A percentile compares a stretch with the other conserved stretches of the same genome.
Evolutionary conservation across 1,140 invertebrate genomes (phyloP).

Genomic region (Eulimnadia texana): DNA sequence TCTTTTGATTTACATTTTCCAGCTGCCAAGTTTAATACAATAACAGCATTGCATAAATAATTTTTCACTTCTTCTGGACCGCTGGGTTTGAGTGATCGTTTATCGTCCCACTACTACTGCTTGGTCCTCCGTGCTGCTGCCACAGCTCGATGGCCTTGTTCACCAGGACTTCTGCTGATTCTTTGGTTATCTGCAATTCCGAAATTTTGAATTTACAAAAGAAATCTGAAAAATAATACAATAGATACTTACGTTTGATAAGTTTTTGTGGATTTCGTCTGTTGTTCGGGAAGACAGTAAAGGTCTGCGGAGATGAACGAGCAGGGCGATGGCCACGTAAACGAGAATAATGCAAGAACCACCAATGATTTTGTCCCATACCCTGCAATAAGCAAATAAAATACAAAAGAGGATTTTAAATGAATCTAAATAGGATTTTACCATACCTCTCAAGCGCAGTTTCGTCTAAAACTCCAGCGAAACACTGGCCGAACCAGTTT

Average conservation of each 20-base stretch:
- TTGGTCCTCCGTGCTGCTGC: constrained; percentile 42
- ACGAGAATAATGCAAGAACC: constrained; percentile 66
- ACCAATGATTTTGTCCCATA: constrained; percentile 76
- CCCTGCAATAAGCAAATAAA: constrained; percentile 35
- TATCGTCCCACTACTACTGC: constrained; percentile 1
- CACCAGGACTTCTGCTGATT: constrained; percentile 55
- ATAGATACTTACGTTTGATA: constrained; percentile 42
- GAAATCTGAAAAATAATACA: constrained; percentile 13
- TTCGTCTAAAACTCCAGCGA: constrained; percentile 60
- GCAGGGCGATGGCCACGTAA: constrained; percentile 54
- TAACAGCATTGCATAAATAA: background rate
- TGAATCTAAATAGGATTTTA: too few relatives aligned
- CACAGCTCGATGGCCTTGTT: constrained; percentile 63
- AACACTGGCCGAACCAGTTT: constrained; percentile 62
- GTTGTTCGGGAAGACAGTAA: constrained; percentile 43
- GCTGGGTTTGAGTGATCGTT: background rate
- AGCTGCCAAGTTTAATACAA: constrained; percentile 13
- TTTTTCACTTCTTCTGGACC: background rate
- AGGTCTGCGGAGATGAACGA: constrained; percentile 48
- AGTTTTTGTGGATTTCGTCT: constrained; percentile 42
- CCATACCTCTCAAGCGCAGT: constrained; percentile 60
- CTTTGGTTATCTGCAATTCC: constrained; percentile 50
- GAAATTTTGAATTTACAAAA: constrained; percentile 3
- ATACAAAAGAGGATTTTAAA: constrained; percentile 5
- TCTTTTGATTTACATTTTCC: constrained; percentile 1